These are phyloP conservation scores for Odontocerum albicorne DNA, from an alignment of 2,888 invertebrate genomes.

Conservation along the genomic window DNA sequence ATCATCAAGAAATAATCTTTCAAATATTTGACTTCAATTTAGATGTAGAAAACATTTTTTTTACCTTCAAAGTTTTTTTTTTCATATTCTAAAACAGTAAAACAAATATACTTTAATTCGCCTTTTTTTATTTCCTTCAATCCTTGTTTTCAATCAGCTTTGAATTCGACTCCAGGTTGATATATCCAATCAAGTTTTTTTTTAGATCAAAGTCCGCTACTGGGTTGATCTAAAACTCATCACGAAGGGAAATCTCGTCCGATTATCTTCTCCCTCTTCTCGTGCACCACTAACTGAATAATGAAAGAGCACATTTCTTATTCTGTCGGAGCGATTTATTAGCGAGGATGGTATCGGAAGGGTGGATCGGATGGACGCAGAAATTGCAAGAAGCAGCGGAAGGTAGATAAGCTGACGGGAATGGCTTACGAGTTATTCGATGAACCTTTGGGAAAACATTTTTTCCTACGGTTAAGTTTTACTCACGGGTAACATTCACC, in stretches of 20 bases:
- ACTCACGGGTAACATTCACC: slow-evolving; percentile 12
- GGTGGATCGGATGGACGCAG: slow-evolving; percentile 3
- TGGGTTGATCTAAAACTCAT: no score
- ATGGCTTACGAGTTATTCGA: not conserved
- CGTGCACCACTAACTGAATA: slow-evolving; percentile 11
- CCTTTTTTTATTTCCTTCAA: no score
- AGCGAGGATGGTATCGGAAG: slow-evolving; percentile 11
- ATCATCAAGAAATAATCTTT: no score
- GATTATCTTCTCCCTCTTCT: not conserved
- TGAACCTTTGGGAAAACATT: slow-evolving; percentile 11
- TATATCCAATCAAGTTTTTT: no score
- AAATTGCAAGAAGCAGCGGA: not conserved
- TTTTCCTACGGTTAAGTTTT: slow-evolving; percentile 13
- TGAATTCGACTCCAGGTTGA: no score
- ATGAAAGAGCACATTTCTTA: slow-evolving; percentile 21
- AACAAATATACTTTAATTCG: no score
- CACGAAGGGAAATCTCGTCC: not conserved
- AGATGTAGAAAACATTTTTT: no score
- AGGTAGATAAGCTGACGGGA: slow-evolving; percentile 6
- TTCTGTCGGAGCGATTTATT: slow-evolving; percentile 21
- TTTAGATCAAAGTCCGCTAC: no score
- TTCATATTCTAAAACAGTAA: no score
- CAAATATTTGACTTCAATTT: no score
- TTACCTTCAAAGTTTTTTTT: no score
- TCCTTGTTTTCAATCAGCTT: no score